These are phyloP conservation scores for Gonatopus flavifemur DNA, from an alignment of 1,140 invertebrate genomes.

Conservation along the genomic window DNA sequence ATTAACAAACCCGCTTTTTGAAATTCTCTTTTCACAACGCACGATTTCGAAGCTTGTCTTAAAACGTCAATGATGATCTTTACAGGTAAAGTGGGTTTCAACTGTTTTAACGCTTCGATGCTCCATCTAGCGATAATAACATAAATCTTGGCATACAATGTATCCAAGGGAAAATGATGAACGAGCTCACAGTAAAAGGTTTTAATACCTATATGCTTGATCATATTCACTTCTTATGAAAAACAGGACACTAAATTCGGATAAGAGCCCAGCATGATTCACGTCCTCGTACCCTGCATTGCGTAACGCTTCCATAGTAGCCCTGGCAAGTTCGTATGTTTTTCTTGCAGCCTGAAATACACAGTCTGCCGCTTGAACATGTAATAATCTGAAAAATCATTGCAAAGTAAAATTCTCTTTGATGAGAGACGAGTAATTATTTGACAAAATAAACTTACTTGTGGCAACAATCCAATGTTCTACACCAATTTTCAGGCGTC, in stretches of 20 bases:
- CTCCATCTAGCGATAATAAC: slow-evolving; percentile 65
- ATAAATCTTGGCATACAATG: slow-evolving; percentile 13
- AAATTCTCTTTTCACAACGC: slow-evolving; percentile 84
- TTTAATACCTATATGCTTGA: slow-evolving; percentile 67
- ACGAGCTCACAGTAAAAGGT: slow-evolving; percentile 6
- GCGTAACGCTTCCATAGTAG: slow-evolving; percentile 60
- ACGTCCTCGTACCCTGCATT: slow-evolving; percentile 49
- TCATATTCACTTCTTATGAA: slow-evolving; percentile 83
- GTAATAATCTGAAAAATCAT: slow-evolving; percentile 69
- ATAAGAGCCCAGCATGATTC: slow-evolving; percentile 72
- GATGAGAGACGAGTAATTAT: not conserved
- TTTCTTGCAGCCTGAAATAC: slow-evolving; percentile 70
- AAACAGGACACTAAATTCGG: slow-evolving; percentile 76
- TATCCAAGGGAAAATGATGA: not conserved
- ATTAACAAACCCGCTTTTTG: slow-evolving; percentile 77
- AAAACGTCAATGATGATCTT: slow-evolving; percentile 76
- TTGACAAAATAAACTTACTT: slow-evolving; percentile 58
- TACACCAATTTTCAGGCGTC: slow-evolving; percentile 51
- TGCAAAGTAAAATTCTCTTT: not conserved
- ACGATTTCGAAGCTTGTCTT: slow-evolving; percentile 80
- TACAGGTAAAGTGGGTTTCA: slow-evolving; percentile 63
- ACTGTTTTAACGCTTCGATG: slow-evolving; percentile 68
- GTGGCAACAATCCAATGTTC: slow-evolving; percentile 72
- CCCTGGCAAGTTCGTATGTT: slow-evolving; percentile 65
- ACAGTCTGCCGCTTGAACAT: slow-evolving; percentile 78